Evolutionary conservation across 2,888 invertebrate species (phyloP), one percentile per base, ranked within the genome.

Genomic region (Carcina quercana): DNA sequence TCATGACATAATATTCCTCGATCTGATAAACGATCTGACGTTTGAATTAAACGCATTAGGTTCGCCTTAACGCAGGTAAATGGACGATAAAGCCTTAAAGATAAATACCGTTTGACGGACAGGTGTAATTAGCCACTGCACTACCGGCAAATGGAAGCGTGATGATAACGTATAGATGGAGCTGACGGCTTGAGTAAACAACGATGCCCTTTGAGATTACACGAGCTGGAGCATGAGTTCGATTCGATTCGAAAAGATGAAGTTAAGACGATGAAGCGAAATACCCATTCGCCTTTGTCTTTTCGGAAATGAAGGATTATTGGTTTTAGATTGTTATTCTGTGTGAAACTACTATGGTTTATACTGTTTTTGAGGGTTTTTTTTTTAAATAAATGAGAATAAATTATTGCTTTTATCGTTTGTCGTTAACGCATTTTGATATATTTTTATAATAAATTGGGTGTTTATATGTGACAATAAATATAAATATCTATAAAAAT

Each of bases 121-220:
- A 76, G 71, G 64, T 73, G 70, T 75, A 78, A 76, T 79, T 80
- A 82, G 69, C 63, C 55, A 29, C 50, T 58, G 43, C 38, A 46
- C 65, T 64, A 55, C 67, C 53, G 57, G 65, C 50, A 64, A 71
- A 70, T 66, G 67, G 62, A 61, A 49, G 52, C 50, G 50, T 48
- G 56, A 45, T 56, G 68, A 69, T 69, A 70, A 61, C 53, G 49
- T 36, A 43, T 38, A 45, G 52, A 53, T 53, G 58, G 31, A 32
- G 30, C 21, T 38, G 42, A 43, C 43, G 42, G 44, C 26, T 33
- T 32, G 39, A 54, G 71, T 66, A 73, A 70, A 75, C 74, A 70
- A 64, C 63, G 65, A 63, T 66, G 72, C 68, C 68, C 74, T 71
- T 75, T 59, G 42, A 56, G 70, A 75, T 73, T 60, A 7, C 15